A percentile compares a stretch with the other conserved stretches of the same genome.
These are phyloP conservation scores for Tricholauxania praeusta DNA, from an alignment of 2,888 invertebrate genomes.

Conservation along the genomic window DNA sequence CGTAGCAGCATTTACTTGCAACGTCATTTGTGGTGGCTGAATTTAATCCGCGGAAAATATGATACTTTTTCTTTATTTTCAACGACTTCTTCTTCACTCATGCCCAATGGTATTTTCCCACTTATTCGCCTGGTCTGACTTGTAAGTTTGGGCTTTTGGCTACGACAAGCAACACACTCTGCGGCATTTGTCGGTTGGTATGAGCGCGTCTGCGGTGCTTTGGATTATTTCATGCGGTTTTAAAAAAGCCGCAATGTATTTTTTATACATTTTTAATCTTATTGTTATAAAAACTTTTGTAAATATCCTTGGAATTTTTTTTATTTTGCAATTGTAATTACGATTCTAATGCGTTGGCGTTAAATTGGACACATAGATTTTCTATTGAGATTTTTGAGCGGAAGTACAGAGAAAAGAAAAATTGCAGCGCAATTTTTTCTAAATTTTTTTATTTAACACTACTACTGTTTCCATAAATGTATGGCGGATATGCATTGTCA, in stretches of 20 bases:
- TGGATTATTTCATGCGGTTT: slow-evolving; percentile 63
- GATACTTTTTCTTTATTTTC: slow-evolving; percentile 51
- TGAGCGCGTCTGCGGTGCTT: slow-evolving; percentile 22
- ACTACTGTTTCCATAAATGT: no score
- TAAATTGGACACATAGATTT: no score
- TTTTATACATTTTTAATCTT: neutral
- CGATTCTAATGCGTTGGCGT: slow-evolving; percentile 24
- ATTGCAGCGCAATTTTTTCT: no score
- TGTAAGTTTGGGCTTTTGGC: neutral
- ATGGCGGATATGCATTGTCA: no score
- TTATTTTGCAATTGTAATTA: slow-evolving; percentile 22
- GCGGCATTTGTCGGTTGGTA: slow-evolving; percentile 28
- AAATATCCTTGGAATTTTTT: no score
- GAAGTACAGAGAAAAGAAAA: no score
- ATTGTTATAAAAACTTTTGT: no score
- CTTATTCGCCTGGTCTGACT: neutral
- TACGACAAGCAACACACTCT: neutral
- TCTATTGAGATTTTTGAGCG: no score
- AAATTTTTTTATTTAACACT: no score
- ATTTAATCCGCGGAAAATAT: slow-evolving; percentile 63
- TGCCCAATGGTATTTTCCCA: neutral
- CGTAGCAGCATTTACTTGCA: neutral
- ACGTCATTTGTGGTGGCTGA: slow-evolving; percentile 41
- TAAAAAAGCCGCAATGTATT: slow-evolving; percentile 46
- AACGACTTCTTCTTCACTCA: neutral